Percentiles rank a stretch among this genome's conserved stretches.
These are phyloP conservation scores for Tetragnatha montana DNA, from an alignment of 2,888 invertebrate genomes.

Conservation along the genomic window DNA sequence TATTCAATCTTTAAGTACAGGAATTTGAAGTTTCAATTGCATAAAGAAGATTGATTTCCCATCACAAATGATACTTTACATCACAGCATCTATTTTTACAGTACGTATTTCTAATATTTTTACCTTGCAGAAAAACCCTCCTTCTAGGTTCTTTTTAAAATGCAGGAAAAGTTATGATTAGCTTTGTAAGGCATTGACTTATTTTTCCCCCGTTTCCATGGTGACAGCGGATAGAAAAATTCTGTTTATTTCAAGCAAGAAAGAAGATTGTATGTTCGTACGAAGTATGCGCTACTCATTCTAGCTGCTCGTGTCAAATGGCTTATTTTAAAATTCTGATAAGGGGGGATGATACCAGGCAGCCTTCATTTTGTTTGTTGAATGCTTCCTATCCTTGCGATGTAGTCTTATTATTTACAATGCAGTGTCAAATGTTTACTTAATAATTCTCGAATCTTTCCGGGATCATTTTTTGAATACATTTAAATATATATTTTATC, in stretches of 20 bases:
- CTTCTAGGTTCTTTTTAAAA: slow-evolving; percentile 20
- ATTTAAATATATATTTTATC: too few species aligned
- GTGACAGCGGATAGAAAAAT: slow-evolving; percentile 11
- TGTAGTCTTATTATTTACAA: too few species aligned
- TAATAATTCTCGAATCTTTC: too few species aligned
- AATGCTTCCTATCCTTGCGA: too few species aligned
- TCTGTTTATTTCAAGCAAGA: not conserved
- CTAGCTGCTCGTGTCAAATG: not conserved
- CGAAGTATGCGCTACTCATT: not conserved
- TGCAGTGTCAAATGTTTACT: too few species aligned
- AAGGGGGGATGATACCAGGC: not conserved
- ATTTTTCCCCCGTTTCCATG: slow-evolving; percentile 27
- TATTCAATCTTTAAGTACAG: not conserved
- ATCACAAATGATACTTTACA: not conserved
- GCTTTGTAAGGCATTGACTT: slow-evolving; percentile 29
- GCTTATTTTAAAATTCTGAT: not conserved
- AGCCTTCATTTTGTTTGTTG: not conserved
- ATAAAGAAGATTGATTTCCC: not conserved
- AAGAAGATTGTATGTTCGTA: not conserved
- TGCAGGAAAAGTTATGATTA: slow-evolving; percentile 42
- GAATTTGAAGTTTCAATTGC: not conserved
- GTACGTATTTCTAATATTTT: not conserved
- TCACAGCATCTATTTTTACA: not conserved
- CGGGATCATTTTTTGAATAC: too few species aligned
- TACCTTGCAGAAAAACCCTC: not conserved